A percentile compares a stretch with the other conserved stretches of the same genome.
Conservation (phyloP, 2,888 invertebrate genomes). For the Clivina fossor region DNA sequence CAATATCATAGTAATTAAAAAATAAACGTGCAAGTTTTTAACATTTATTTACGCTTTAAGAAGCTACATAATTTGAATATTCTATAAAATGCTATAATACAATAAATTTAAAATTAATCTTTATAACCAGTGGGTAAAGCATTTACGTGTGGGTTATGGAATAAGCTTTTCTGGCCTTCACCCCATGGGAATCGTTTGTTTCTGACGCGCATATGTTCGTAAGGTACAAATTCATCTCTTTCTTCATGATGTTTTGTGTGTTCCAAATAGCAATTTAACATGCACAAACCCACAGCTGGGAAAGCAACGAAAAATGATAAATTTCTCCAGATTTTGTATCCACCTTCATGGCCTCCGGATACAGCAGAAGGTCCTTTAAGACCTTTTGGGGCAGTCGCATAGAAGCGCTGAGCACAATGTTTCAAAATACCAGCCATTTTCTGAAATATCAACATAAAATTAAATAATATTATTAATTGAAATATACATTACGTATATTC, state of each 20-base stretch:
- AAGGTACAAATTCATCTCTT: constrained; percentile 72
- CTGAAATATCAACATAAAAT: background rate
- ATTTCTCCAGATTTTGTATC: constrained; percentile 75
- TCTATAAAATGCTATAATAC: constrained; percentile 23
- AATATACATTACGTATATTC: too few species aligned
- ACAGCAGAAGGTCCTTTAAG: constrained; percentile 52
- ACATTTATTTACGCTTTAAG: background rate
- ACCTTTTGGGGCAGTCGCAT: constrained; percentile 52
- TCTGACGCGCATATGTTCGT: constrained; percentile 76
- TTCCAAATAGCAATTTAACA: constrained; percentile 72
- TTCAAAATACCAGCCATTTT: constrained; percentile 21
- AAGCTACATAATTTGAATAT: background rate
- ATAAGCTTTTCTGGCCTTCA: constrained; percentile 82
- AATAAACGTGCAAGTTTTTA: background rate
- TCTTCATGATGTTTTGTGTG: constrained; percentile 62
- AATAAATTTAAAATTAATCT: constrained; percentile 45
- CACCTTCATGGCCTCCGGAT: constrained; percentile 59
- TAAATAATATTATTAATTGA: background rate
- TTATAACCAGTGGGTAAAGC: constrained; percentile 84
- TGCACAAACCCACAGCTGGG: constrained; percentile 73
- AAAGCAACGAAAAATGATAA: constrained; percentile 74
- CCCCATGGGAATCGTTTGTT: constrained; percentile 93
- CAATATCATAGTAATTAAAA: too few species aligned
- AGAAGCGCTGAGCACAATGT: constrained; percentile 63
- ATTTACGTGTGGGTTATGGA: constrained; percentile 83